Base-by-base conservation (phyloP, 2,113 vertebrate genomes). In the Eudorcas thomsonii region DNA sequence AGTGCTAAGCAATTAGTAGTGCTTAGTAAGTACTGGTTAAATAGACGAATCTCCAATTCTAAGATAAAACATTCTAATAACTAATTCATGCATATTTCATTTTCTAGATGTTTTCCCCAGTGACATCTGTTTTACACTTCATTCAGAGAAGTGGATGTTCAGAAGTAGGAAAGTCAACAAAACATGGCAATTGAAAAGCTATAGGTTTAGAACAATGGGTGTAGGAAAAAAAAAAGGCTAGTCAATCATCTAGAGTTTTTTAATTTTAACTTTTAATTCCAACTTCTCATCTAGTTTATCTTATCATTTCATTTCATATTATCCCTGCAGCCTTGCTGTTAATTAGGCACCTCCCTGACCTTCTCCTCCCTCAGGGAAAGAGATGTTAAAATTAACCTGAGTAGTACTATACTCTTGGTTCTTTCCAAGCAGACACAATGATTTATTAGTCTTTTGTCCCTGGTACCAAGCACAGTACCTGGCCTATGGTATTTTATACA, bases 171-270 rank as follows among this genome's bases (percentile, higher is more conserved):
- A 88, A 82, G 16, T 90, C 43, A 71, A 87, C 91, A 96, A 64
- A 90, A 96, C 93, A 52, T 82, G 36, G 64, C 95, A 88, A 64
- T 45, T 93, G n/a, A 64, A 94, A 88, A 92, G 62, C 55, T 64
- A 60, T 52, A 81, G 12, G 12, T 88, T 6, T 54, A 77, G 50
- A 96, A 74, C 54, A 57, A 28, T 59, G 25, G 33, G 5, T 64
- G 6, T 45, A 57, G 60, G 15, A 36, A 21, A 62, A 62, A 85
- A 81, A 88, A 67, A 95, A 83, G n/a, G 7, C 36, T 60, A 33
- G 83, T 50, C 30, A 78, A 15, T 92, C 25, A 30, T 86, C 48
- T 54, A 84, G 33, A 23, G 23, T 59, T 96, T 88, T 91, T 17
- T 67, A 48, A 54, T 64, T 96, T 97, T 80, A 80, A 30, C 43